Evolutionary conservation across 2,888 invertebrate genomes (phyloP).

Genomic region (Athripsodes cinereus): DNA sequence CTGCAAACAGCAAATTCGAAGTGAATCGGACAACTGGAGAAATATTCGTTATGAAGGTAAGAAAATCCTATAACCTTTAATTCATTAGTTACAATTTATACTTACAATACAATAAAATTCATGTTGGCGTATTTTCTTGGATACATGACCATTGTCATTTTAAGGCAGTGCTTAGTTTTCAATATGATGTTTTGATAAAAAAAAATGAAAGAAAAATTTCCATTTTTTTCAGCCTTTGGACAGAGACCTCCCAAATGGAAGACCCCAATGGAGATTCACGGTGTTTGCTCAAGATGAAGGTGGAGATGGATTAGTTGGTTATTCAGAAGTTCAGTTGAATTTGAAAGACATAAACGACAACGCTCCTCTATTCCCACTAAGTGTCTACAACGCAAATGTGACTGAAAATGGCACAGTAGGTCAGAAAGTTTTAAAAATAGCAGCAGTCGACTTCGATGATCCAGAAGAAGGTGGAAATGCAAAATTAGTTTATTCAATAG

Average conservation of each 20-base stretch:
- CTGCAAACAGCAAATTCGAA: conserved; percentile 92
- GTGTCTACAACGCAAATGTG: conserved; percentile 43
- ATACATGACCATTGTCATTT: too few relatives aligned
- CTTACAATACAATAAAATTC: neutral
- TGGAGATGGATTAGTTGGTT: conserved; percentile 28
- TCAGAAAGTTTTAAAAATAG: conserved; percentile 50
- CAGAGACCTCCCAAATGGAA: conserved; percentile 51
- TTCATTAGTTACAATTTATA: neutral
- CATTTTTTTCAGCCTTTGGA: conserved; percentile 38
- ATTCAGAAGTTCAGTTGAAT: conserved; percentile 43
- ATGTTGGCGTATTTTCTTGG: neutral
- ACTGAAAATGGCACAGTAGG: conserved; percentile 50
- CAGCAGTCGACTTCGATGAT: conserved; percentile 52
- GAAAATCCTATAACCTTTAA: conserved; percentile 24
- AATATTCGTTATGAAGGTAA: conserved; percentile 91
- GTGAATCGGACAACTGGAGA: conserved; percentile 93
- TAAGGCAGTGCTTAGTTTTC: too few relatives aligned
- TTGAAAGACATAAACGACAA: conserved; percentile 54
- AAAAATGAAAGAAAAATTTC: neutral
- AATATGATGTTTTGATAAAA: neutral
- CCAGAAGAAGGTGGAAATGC: conserved; percentile 52
- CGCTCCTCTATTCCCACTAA: conserved; percentile 46
- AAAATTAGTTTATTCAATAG: conserved; percentile 49
- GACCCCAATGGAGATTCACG: conserved; percentile 46
- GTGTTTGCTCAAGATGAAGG: conserved; percentile 32